Base-by-base conservation (phyloP, 1,140 invertebrate genomes). In the Nylanderia fulva region DNA sequence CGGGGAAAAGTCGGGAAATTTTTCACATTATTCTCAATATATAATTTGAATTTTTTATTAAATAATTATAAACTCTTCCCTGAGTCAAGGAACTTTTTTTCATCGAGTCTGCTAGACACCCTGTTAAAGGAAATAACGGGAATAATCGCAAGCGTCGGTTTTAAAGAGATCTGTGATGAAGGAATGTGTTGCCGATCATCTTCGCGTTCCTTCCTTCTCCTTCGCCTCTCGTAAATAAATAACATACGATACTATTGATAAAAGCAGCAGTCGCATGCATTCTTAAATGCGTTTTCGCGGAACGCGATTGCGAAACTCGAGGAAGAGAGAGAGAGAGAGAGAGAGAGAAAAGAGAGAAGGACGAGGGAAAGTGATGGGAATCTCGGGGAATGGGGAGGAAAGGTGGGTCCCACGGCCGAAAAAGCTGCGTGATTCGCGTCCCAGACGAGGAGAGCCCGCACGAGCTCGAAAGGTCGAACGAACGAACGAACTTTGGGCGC, bases 361-460 rank as follows among this genome's bases (percentile, higher is more conserved):
- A n/a, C n/a, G 27, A 87, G 69, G 66, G 42, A 33, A 4, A 24
- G 21, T 6, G 39, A 69, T n/a, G n/a, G n/a, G n/a, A n/a, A n/a
- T n/a, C n/a, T n/a, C n/a, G 48, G 45, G n/a, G 29, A 33, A 76
- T 27, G 79, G 71, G 54, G 68, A 13, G 42, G 42, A 13, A 39
- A 39, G 36, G 36, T 89, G 88, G 77, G 90, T 91, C 90, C 88
- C 90, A 91, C 90, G 90, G 85, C 90, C 90, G 86, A 91, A 91
- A 91, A 91, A 88, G 86, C 90, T 91, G 90, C 90, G 90, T 91
- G 90, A 91, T 91, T 91, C 90, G 90, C 90, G 85, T 91, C 88
- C 85, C 86, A 91, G 90, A 91, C 90, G 90, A 90, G 85, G 61
- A 15, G 39, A 61, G 24, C 8, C 79, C 56, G 74, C 79, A 52